These are phyloP conservation scores for Tichodroma muraria DNA, from an alignment of 2,113 vertebrate genomes.

Conservation along the genomic window DNA sequence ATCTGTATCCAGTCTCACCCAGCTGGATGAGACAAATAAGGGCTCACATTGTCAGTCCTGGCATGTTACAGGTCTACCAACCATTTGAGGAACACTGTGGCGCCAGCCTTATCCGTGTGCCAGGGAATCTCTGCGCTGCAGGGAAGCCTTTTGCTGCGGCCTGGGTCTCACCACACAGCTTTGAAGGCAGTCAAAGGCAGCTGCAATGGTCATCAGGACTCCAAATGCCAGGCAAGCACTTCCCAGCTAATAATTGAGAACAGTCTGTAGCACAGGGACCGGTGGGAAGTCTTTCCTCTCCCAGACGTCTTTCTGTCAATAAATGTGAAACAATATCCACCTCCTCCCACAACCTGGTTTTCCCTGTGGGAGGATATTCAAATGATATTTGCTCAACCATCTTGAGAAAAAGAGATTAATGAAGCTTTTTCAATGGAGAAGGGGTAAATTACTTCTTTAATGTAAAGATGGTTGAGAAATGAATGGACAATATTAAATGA, in stretches of 20 bases:
- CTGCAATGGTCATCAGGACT: neutral
- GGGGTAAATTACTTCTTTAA: neutral
- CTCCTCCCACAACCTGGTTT: neutral
- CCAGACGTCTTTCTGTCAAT: neutral
- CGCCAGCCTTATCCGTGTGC: neutral
- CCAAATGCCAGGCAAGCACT: neutral
- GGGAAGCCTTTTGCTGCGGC: neutral
- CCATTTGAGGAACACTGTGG: neutral
- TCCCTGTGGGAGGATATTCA: neutral
- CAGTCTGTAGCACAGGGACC: neutral
- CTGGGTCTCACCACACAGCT: rapidly evolving
- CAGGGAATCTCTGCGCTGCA: neutral
- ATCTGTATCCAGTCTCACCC: neutral
- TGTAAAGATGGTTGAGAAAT: neutral
- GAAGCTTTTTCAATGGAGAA: neutral
- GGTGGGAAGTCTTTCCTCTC: neutral
- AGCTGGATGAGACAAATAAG: neutral
- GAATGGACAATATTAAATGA: neutral
- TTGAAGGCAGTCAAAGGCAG: rapidly evolving
- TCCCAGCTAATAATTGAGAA: neutral
- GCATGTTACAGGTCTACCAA: neutral
- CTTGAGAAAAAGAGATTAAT: neutral
- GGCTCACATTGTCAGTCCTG: neutral
- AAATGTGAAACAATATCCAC: neutral
- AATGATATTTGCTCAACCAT: neutral